These are phyloP conservation scores for Seira musarum DNA, from an alignment of 2,888 invertebrate species.

Conservation along the genomic window DNA sequence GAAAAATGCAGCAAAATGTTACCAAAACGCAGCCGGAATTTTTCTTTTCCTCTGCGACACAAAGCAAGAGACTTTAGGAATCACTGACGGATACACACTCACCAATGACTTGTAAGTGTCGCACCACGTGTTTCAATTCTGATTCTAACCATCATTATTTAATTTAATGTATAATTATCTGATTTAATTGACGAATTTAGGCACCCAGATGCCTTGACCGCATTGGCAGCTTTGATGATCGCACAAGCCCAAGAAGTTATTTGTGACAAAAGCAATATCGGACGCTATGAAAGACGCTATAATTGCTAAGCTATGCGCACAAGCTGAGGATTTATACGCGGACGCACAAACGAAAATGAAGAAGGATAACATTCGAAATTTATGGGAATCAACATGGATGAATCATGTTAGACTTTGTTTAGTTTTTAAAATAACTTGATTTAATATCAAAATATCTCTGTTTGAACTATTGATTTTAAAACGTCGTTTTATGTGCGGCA, in stretches of 20 bases:
- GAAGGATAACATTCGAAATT: constrained; percentile 83
- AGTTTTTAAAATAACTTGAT: too few relatives aligned
- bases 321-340: constrained; percentile 93
- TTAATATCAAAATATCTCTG: too few relatives aligned
- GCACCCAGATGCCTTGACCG: constrained; percentile 90
- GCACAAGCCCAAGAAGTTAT: constrained; percentile 99
- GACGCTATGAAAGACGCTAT: constrained; percentile 94
- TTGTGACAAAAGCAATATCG: constrained; percentile 93
- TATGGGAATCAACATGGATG: constrained; percentile 94
- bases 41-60: constrained; percentile 84
- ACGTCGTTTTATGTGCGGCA: constrained; percentile 63
- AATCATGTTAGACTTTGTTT: constrained; percentile 80
- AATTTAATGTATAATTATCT: too few relatives aligned
- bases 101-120: constrained; percentile 58
- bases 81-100: constrained; percentile 56
- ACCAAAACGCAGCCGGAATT: constrained; percentile 92
- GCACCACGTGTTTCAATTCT: too few relatives aligned
- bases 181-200: too few relatives aligned
- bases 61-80: constrained; percentile 40
- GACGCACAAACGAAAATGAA: constrained; percentile 91
- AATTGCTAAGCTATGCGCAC: constrained; percentile 92
- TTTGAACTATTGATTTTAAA: not conserved
- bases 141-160: too few relatives aligned
- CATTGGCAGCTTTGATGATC: constrained; percentile 90
- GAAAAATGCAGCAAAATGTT: constrained; percentile 91